These are phyloP conservation scores for Nestor notabilis DNA, from an alignment of 2,113 vertebrate genomes.

Conservation along the genomic window DNA sequence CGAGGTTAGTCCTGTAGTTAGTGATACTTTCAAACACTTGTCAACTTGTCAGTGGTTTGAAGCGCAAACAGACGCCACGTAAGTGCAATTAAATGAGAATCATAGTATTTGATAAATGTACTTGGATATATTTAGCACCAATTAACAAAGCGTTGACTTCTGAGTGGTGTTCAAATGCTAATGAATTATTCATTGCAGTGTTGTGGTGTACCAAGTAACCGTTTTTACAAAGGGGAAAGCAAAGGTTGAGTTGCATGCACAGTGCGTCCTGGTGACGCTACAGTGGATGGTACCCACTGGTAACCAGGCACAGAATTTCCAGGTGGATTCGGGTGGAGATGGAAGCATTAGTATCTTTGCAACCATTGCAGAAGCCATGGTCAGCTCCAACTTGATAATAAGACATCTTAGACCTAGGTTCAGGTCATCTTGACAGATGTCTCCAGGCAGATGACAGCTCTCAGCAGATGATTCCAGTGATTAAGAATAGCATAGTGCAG, in stretches of 20 bases:
- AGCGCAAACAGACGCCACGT: rapidly evolving
- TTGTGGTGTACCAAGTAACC: neutral
- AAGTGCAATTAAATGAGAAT: neutral
- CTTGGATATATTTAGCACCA: neutral
- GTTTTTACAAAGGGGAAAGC: neutral
- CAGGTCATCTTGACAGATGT: neutral
- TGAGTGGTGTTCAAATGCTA: neutral
- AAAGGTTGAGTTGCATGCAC: neutral
- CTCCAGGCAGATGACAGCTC: neutral
- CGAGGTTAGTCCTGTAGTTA: rapidly evolving
- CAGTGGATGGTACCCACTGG: neutral
- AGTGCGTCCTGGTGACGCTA: neutral
- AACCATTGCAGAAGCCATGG: too few species aligned
- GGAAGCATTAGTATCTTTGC: neutral
- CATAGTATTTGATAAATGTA: neutral
- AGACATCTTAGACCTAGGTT: neutral
- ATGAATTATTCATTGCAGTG: neutral
- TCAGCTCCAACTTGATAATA: neutral
- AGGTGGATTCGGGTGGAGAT: neutral
- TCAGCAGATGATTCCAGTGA: neutral
- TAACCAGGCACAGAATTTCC: neutral
- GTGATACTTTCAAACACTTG: neutral
- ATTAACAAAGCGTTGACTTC: neutral
- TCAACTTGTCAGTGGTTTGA: neutral
- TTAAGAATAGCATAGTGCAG: neutral